Evolutionary conservation across 2,888 invertebrate genomes (phyloP), one percentile per base, ranked within the genome.

Genomic region (Agonopterix subpropinquella): DNA sequence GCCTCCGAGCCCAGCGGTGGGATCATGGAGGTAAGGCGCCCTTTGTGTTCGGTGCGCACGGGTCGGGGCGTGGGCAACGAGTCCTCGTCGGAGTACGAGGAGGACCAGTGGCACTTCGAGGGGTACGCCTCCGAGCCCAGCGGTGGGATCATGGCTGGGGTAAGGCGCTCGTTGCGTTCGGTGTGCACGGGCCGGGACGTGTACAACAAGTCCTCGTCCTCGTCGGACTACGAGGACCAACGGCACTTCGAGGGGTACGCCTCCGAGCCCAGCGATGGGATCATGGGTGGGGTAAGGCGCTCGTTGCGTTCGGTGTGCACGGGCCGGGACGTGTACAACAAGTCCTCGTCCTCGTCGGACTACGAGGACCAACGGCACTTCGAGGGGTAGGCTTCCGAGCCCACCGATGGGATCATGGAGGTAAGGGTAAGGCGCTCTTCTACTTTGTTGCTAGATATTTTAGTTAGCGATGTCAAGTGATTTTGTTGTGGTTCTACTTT

Each of bases 371-470:
- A 93, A 69, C 90, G 93, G 41, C 92, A 92, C 61, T 93, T 93
- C 61, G 95, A 94, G 65, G 96, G 96, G 9, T 96, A 96, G 73
- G 95, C 93, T 9, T 96, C 96, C 0, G 96, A 96, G 80, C 96
- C 96, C 47, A 88, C 83, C 66, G 89, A 69, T 50, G 88, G 89
- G 50, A 85, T 86, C 51, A 61, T 84, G 1, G 87, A 89, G 80
- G 89, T 89, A 50, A 53, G 72, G 11, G n/a, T n/a, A n/a, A n/a
- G n/a, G n/a, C n/a, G n/a, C n/a, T n/a, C n/a, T n/a, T n/a, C n/a
- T n/a, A 42, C 42, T 9, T 39, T 49, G 4, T 39, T 39, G 28
- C 1, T 28, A 28, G 28, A 5, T 28, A 3, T 37, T 37, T n/a
- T n/a, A n/a, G n/a, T n/a, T 37, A 37, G n/a, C 2, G 2, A 37